phyloP scores from a whole-genome alignment of 1,140 invertebrate genomes.

The Drosophila carrolli region DNA sequence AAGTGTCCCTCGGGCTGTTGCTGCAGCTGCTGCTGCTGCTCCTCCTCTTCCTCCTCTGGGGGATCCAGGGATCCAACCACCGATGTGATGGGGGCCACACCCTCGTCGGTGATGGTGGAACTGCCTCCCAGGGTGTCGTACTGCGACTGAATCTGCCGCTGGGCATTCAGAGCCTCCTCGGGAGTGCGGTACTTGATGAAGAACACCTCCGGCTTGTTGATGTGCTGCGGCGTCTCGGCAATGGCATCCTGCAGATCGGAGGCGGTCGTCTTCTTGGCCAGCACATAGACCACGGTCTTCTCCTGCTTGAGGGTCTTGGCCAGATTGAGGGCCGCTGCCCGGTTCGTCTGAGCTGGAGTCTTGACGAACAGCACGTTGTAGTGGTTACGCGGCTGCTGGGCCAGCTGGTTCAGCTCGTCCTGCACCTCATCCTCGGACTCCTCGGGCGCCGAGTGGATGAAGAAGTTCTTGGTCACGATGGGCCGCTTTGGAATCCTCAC shows the following conservation, averaged over 20 bases:
- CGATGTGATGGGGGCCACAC: conserved; percentile 78
- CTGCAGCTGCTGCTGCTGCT: conserved; percentile 45
- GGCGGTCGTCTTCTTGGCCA: conserved; percentile 91
- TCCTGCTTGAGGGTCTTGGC: conserved; percentile 90
- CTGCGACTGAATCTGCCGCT: conserved; percentile 81
- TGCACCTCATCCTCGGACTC: conserved; percentile 80
- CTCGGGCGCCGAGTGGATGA: conserved; percentile 81
- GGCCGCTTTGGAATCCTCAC: conserved; percentile 69
- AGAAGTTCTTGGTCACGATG: conserved; percentile 82
- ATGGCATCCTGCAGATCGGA: conserved; percentile 91
- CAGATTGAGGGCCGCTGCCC: conserved; percentile 87
- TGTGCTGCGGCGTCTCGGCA: conserved; percentile 86
- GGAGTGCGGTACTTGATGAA: conserved; percentile 88
- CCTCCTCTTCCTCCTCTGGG: conserved; percentile 72
- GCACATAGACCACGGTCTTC: conserved; percentile 93
- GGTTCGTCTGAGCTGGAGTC: conserved; percentile 90
- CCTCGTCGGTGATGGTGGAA: conserved; percentile 80
- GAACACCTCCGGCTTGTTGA: conserved; percentile 87
- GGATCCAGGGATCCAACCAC: conserved; percentile 77
- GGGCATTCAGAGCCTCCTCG: conserved; percentile 85
- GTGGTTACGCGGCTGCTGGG: conserved; percentile 78
- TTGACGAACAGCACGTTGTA: conserved; percentile 94
- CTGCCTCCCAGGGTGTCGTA: conserved; percentile 78
- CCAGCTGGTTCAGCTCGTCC: conserved; percentile 72
- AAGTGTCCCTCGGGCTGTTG: conserved; percentile 35